Conservation (phyloP, 2,797 vertebrate species). For the Otolemur crassicaudatus region DNA sequence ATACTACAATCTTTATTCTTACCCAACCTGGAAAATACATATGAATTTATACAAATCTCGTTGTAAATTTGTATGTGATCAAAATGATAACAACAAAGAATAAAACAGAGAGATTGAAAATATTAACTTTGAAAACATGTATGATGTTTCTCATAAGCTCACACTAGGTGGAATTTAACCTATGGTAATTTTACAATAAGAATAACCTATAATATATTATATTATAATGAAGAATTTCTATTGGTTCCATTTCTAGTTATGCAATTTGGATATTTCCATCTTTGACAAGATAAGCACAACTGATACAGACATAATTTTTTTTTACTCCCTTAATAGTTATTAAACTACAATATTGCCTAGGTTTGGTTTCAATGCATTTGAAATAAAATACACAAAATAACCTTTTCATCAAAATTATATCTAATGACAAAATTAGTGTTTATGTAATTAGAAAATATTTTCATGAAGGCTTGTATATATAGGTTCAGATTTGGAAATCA, state of each 20-base stretch:
- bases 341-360: neutral
- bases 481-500: neutral
- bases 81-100: neutral
- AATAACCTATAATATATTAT: neutral
- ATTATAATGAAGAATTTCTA: neutral
- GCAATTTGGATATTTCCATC: neutral
- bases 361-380: neutral
- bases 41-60: neutral
- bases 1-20: neutral
- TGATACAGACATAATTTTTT: neutral
- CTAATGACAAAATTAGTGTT: neutral
- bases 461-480: neutral
- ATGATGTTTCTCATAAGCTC: neutral
- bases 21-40: neutral
- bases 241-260: neutral
- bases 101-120: neutral
- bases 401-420: neutral
- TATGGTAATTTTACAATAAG: neutral
- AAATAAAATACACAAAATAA: constrained; percentile 20
- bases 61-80: neutral
- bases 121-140: neutral
- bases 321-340: neutral
- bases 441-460: neutral
- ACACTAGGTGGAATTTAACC: neutral
- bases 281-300: neutral